Evolutionary conservation across 2,797 vertebrate species (phyloP).

Genomic region (Melanotaenia trifasciata): DNA sequence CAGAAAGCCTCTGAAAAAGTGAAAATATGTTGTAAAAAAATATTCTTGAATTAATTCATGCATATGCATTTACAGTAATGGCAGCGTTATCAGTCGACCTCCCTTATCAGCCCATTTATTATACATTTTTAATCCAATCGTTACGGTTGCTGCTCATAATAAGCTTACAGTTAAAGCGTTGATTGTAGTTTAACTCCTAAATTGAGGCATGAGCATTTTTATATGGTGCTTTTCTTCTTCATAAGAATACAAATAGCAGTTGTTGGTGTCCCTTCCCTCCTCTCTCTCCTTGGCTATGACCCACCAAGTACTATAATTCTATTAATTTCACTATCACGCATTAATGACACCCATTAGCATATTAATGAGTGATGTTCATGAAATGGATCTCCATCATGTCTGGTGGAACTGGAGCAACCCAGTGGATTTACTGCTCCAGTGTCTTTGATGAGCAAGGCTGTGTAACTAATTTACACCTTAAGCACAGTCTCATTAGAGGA

Average conservation of each 20-base stretch:
- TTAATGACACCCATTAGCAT: slow-evolving; percentile 77
- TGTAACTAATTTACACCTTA: slow-evolving; percentile 77
- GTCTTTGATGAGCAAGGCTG: slow-evolving; percentile 63
- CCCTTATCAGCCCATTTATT: slow-evolving; percentile 23
- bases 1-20: slow-evolving; percentile 22
- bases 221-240: neutral
- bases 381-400: slow-evolving; percentile 70
- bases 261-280: slow-evolving; percentile 1
- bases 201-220: neutral
- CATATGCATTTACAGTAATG: slow-evolving; percentile 24
- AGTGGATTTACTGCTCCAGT: slow-evolving; percentile 60
- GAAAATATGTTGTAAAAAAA: slow-evolving; percentile 55
- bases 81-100: neutral
- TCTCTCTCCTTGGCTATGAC: slow-evolving; percentile 43
- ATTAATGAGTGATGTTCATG: slow-evolving; percentile 77
- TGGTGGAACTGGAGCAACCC: slow-evolving; percentile 60
- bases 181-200: slow-evolving; percentile 46
- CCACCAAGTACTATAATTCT: slow-evolving; percentile 66
- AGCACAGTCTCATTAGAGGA: slow-evolving; percentile 67
- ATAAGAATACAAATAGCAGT: neutral
- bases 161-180: slow-evolving; percentile 1
- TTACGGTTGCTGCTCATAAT: slow-evolving; percentile 12
- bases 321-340: slow-evolving; percentile 72
- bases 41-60: slow-evolving; percentile 35
- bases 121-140: slow-evolving; percentile 16